Base-by-base conservation (phyloP, 1,140 invertebrate species). In the Helicoverpa armigera region DNA sequence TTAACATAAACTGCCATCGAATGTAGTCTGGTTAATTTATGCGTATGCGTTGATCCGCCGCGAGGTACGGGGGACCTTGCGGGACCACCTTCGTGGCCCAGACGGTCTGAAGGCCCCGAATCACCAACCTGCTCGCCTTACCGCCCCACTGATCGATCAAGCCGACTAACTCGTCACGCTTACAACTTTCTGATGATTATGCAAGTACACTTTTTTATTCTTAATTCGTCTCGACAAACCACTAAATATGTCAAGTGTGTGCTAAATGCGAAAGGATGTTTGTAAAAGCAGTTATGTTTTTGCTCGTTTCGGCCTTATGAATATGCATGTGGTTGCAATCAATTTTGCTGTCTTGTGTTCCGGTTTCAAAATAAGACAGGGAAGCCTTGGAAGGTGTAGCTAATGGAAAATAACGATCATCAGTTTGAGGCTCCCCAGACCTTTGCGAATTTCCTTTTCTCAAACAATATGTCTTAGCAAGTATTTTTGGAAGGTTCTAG, bases 101-200 rank as follows among this genome's bases (percentile, higher is more conserved):
- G 80, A 18, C 23, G 18, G 58, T 11, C 13, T 61, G 58, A 48
- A 48, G 63, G 63, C 31, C 63, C 63, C 63, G 7, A 78, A 56
- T 81, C 61, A 60, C 67, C 43, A 75, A 31, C 81, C 81, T 50
- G 81, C 78, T 85, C 56, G 70, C 82, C 82, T 83, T 80, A 63
- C 51, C 35, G 63, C 63, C 63, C 63, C 31, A 10, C 35, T 51
- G 23, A 23, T 23, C 23, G 65, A 69, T 23, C 48, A 69, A 51
- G 43, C 18, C 65, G 18, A 51, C 65, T 69, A 69, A 69, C 65
- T 16, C 65, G 65, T 69, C 48, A 69, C 65, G 65, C 65, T 69
- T 23, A 69, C 65, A 69, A 69, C 65, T 69, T 69, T 69, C 65
- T 18, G 65, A 69, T 69, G 65, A 51, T 69, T 69, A 69, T 69